phyloP scores from a whole-genome alignment of 1,140 invertebrate genomes.

The Matsumurasca onukii region DNA sequence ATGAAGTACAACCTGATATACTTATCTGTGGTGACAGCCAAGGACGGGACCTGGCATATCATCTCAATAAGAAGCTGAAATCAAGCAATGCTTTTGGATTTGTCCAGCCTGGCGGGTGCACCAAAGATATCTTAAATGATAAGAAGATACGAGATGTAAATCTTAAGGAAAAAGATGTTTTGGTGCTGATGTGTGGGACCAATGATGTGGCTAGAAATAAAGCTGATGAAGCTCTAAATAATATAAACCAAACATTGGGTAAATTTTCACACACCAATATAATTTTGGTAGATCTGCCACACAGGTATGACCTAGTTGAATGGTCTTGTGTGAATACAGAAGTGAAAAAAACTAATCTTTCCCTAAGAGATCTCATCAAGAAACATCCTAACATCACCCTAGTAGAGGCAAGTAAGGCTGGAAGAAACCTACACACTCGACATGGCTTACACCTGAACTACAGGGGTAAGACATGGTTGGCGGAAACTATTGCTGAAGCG shows the following conservation, averaged over 20 bases:
- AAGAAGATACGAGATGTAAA: too few species aligned
- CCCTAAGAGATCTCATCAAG: neutral
- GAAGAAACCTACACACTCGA: neutral
- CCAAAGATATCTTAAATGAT: too few species aligned
- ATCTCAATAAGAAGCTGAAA: neutral
- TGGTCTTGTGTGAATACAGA: slow-evolving; percentile 9
- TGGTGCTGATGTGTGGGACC: too few species aligned
- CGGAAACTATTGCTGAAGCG: neutral
- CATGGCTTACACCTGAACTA: slow-evolving; percentile 7
- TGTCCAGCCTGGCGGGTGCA: neutral
- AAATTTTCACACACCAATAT: neutral
- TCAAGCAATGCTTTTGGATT: neutral
- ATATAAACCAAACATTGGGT: slow-evolving; percentile 10
- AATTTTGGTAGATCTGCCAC: neutral
- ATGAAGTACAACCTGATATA: neutral
- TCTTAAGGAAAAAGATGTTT: too few species aligned
- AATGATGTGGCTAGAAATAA: too few species aligned
- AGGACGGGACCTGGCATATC: neutral
- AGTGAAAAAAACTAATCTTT: neutral
- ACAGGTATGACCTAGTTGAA: slow-evolving; percentile 2
- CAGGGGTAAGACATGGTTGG: neutral
- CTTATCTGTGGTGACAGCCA: neutral
- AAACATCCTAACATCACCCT: neutral
- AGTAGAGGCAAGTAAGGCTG: too few species aligned
- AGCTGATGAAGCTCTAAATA: too few species aligned